phyloP scores from a whole-genome alignment of 2,113 vertebrate genomes.

The Leuciscus idus region DNA sequence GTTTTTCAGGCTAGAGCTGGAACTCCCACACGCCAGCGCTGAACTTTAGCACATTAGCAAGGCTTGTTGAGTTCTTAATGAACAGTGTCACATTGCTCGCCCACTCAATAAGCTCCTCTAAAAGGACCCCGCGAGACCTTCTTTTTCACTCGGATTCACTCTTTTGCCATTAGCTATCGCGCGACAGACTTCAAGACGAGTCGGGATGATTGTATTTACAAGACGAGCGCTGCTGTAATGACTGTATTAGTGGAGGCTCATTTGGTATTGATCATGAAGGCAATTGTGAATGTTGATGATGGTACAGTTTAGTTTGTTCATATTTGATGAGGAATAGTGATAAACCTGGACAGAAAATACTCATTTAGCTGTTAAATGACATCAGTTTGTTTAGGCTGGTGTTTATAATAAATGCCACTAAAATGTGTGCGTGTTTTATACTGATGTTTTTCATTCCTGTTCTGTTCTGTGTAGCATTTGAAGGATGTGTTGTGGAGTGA shows the following conservation, averaged over 20 bases:
- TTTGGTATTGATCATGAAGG: not conserved
- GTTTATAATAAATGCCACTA: too few relatives aligned
- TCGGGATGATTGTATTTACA: not conserved
- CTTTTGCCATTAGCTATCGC: constrained; percentile 48
- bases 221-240: not conserved
- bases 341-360: not conserved
- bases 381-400: too few relatives aligned
- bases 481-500: too few relatives aligned
- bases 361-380: not conserved
- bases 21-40: constrained; percentile 12
- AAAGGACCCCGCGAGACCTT: constrained; percentile 59
- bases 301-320: not conserved
- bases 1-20: not conserved
- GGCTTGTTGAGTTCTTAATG: constrained; percentile 60
- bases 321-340: not conserved
- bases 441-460: too few relatives aligned
- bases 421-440: too few relatives aligned
- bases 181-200: not conserved
- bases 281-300: not conserved
- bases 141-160: constrained; percentile 50
- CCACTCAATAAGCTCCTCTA: constrained; percentile 61
- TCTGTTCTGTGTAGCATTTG: too few relatives aligned
- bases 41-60: constrained; percentile 56
- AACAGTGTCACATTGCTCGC: constrained; percentile 58
- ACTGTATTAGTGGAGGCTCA: not conserved